A percentile compares a stretch with the other conserved stretches of the same genome.
These are phyloP conservation scores for Leptinotarsa lineolata DNA, from an alignment of 1,140 invertebrate genomes.

Conservation along the genomic window DNA sequence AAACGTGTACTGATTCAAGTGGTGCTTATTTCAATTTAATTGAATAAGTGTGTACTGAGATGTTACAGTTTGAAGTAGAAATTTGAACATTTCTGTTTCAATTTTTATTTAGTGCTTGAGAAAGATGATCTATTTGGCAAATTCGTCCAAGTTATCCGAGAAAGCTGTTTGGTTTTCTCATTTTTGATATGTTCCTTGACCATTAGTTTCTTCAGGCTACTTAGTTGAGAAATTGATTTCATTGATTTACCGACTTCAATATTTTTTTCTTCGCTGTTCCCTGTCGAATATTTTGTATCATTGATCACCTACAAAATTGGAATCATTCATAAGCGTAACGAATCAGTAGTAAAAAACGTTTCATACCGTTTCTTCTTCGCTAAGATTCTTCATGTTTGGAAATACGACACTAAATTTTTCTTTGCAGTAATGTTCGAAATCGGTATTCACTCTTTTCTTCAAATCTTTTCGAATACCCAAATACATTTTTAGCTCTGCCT, in stretches of 20 bases:
- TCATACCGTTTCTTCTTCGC: not conserved
- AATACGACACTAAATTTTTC: slow-evolving; percentile 36
- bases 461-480: slow-evolving; percentile 34
- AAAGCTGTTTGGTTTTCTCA: not conserved
- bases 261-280: not conserved
- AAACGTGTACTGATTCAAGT: no score
- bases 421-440: slow-evolving; percentile 44
- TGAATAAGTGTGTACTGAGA: no score
- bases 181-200: not conserved
- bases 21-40: no score
- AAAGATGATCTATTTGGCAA: not conserved
- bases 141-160: slow-evolving; percentile 5
- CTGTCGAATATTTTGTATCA: not conserved
- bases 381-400: slow-evolving; percentile 19
- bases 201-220: slow-evolving; percentile 16
- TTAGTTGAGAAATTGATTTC: not conserved
- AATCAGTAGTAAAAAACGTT: not conserved
- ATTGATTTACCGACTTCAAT: not conserved
- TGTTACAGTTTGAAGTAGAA: no score
- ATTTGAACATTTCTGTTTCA: no score
- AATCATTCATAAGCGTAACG: not conserved
- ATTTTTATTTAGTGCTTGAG: no score
- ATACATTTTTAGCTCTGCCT: slow-evolving; percentile 41
- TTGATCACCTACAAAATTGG: not conserved
- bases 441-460: slow-evolving; percentile 33